These are phyloP conservation scores for Philypnodon macrostomus DNA, from an alignment of 2,797 vertebrate species.

Conservation along the genomic window DNA sequence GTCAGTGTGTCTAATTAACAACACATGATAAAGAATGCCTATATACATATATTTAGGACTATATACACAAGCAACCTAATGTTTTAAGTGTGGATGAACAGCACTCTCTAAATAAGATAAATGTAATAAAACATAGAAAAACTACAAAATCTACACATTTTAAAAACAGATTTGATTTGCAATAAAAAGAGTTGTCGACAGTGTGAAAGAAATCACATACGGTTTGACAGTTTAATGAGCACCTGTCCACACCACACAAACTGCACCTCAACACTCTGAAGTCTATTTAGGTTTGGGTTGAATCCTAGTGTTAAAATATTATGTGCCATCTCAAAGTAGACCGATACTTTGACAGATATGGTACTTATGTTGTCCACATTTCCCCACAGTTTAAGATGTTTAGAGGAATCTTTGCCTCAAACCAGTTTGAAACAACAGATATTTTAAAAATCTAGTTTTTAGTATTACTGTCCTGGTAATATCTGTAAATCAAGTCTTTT, in stretches of 20 bases:
- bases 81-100: conserved; percentile 54
- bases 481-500: too few species aligned
- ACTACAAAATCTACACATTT: conserved; percentile 1
- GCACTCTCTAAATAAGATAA: conserved; percentile 38
- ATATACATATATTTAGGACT: too few species aligned
- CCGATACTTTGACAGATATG: conserved; percentile 10
- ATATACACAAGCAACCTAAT: conserved; percentile 40
- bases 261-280: conserved; percentile 19
- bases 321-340: conserved; percentile 15
- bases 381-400: too few species aligned
- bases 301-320: conserved; percentile 33
- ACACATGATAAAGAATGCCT: conserved; percentile 47
- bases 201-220: conserved; percentile 12
- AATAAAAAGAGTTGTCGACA: conserved; percentile 5
- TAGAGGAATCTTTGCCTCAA: too few species aligned
- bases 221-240: conserved; percentile 35
- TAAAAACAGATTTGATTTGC: conserved; percentile 18
- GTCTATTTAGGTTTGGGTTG: conserved; percentile 25
- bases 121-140: too few species aligned
- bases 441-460: too few species aligned
- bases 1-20: conserved; percentile 64
- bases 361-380: conserved; percentile 3
- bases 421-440: too few species aligned
- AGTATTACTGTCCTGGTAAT: too few species aligned
- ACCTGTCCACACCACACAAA: conserved; percentile 25